These are phyloP conservation scores for Junonia oenone DNA, from an alignment of 2,888 invertebrate species.

Conservation along the genomic window DNA sequence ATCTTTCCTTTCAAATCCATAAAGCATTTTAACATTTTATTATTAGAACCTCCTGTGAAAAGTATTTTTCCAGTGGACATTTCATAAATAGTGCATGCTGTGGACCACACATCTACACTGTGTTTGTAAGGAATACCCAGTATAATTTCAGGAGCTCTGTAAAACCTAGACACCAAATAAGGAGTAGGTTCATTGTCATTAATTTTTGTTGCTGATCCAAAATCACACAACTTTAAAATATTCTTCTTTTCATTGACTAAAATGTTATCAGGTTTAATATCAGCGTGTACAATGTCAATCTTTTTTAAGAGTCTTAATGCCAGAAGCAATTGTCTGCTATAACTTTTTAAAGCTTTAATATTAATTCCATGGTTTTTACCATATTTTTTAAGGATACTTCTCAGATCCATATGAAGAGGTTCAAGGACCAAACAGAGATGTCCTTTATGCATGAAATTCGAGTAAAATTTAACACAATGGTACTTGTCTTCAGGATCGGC, in stretches of 20 bases:
- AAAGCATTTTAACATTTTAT: constrained; percentile 98
- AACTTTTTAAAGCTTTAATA: constrained; percentile 96
- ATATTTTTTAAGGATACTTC: constrained; percentile 96
- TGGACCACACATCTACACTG: constrained; percentile 98
- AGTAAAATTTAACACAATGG: constrained; percentile 92
- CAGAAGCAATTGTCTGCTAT: constrained; percentile 95
- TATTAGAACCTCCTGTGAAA: constrained; percentile 98
- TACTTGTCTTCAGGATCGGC: constrained; percentile 97
- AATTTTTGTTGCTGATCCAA: constrained; percentile 96
- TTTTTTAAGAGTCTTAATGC: constrained; percentile 96
- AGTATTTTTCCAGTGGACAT: constrained; percentile 98
- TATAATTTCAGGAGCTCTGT: constrained; percentile 99
- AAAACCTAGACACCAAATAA: constrained; percentile 98
- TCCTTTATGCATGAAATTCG: constrained; percentile 97
- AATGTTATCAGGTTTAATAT: constrained; percentile 99
- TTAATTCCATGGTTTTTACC: constrained; percentile 97
- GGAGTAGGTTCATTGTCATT: constrained; percentile 98
- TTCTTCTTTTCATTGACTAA: constrained; percentile 98
- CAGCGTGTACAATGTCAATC: constrained; percentile 97
- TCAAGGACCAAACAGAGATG: constrained; percentile 99
- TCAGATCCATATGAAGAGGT: constrained; percentile 94
- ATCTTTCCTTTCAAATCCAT: constrained; percentile 99
- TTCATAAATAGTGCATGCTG: constrained; percentile 98
- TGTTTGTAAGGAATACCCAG: constrained; percentile 96
- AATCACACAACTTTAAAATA: constrained; percentile 97